phyloP scores from a whole-genome alignment of 2,113 vertebrate genomes.

The Ivindomyrus marchei region DNA sequence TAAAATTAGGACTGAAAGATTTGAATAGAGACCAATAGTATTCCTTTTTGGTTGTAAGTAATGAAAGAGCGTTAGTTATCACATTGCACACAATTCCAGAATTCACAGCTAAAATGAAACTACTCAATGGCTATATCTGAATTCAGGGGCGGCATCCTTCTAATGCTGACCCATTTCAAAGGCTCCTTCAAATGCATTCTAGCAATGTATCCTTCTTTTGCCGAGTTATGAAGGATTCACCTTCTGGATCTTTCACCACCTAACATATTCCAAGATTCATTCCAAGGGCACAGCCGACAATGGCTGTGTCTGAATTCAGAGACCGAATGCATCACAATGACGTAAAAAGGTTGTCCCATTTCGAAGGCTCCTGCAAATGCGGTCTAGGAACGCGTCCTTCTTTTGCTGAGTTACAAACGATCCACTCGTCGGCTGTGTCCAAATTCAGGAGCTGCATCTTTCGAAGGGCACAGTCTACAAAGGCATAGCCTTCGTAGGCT shows the following conservation, averaged over 20 bases:
- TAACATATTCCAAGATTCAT: background rate
- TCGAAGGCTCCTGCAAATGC: background rate
- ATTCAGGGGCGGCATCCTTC: no score
- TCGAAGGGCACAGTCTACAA: background rate
- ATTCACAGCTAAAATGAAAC: background rate
- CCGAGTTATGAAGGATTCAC: background rate
- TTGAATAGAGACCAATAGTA: background rate
- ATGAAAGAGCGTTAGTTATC: no score
- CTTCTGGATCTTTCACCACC: background rate
- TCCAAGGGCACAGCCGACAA: background rate
- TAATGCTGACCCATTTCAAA: no score
- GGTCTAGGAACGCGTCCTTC: background rate
- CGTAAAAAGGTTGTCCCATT: background rate
- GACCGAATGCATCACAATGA: background rate
- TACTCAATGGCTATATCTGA: background rate
- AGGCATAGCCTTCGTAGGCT: background rate
- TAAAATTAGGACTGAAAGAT: background rate
- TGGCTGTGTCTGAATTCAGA: background rate
- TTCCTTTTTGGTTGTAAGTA: background rate
- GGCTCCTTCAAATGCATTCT: background rate
- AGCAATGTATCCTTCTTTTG: background rate
- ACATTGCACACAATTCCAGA: background rate
- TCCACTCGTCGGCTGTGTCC: background rate
- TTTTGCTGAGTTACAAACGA: background rate
- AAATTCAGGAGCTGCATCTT: background rate